Percentiles rank a stretch among this genome's conserved stretches.
phyloP scores from a whole-genome alignment of 2,797 vertebrate species.

The Myioborus melanocephalus region DNA sequence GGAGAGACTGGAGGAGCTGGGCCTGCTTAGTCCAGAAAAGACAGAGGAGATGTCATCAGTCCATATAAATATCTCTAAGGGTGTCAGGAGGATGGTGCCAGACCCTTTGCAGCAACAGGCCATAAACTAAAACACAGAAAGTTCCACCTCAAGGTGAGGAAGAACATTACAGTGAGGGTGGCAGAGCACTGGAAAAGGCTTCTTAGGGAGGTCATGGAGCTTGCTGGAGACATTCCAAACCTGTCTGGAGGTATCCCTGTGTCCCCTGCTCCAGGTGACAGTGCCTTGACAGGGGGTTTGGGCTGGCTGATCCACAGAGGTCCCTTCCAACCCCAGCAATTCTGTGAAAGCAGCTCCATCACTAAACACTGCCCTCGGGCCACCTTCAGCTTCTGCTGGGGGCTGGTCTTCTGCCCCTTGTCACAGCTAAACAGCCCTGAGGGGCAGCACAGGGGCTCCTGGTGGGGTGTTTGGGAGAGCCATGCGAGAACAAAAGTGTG shows the following conservation, averaged over 20 bases:
- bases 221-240: not conserved
- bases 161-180: not conserved
- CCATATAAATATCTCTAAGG: not conserved
- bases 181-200: not conserved
- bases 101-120: not conserved
- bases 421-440: fast-evolving
- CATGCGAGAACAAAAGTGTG: fast-evolving
- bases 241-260: not conserved
- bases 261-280: not conserved
- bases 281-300: not conserved
- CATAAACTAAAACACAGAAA: not conserved
- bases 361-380: not conserved
- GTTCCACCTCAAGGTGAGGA: not conserved
- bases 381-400: not conserved
- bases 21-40: no score
- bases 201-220: not conserved
- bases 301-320: not conserved
- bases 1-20: not conserved
- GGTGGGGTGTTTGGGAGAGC: not conserved
- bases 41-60: not conserved
- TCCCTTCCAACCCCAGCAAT: not conserved
- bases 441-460: not conserved
- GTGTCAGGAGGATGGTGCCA: not conserved
- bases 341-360: not conserved
- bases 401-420: fast-evolving